These are phyloP conservation scores for Leptoteleia sp. DNA, from an alignment of 1,140 invertebrate species.

Conservation along the genomic window DNA sequence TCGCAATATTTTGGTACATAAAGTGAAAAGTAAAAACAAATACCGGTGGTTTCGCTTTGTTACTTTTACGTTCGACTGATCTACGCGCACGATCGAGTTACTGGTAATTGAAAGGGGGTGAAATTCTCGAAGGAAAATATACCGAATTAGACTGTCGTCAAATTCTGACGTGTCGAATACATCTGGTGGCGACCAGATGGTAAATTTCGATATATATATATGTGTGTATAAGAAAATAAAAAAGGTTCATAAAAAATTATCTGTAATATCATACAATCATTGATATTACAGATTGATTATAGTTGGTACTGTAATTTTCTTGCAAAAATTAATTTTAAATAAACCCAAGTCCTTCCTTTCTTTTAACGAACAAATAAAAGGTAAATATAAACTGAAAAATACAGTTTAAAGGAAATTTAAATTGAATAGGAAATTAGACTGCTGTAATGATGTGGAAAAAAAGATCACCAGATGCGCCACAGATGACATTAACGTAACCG, in stretches of 20 bases:
- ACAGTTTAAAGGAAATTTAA: constrained; percentile 5
- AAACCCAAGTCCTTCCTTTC: too few relatives aligned
- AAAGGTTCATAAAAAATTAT: too few relatives aligned
- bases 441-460: constrained; percentile 28
- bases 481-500: constrained; percentile 49
- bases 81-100: constrained; percentile 2
- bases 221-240: too few relatives aligned
- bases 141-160: constrained; percentile 13
- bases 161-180: constrained; percentile 16
- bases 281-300: too few relatives aligned
- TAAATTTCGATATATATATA: constrained; percentile 26
- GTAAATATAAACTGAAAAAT: constrained; percentile 10
- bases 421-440: constrained; percentile 2
- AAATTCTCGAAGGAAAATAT: constrained; percentile 4
- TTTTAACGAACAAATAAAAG: too few relatives aligned
- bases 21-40: background rate
- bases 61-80: background rate
- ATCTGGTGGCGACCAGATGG: constrained; percentile 65
- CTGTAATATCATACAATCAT: too few relatives aligned
- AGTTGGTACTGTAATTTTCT: too few relatives aligned
- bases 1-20: background rate
- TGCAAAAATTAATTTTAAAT: too few relatives aligned
- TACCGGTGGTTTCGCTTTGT: background rate
- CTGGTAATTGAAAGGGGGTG: constrained; percentile 13
- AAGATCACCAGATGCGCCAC: constrained; percentile 54